Evolutionary conservation across 2,113 vertebrate species (phyloP).

Genomic region (Collichthys lucidus): DNA sequence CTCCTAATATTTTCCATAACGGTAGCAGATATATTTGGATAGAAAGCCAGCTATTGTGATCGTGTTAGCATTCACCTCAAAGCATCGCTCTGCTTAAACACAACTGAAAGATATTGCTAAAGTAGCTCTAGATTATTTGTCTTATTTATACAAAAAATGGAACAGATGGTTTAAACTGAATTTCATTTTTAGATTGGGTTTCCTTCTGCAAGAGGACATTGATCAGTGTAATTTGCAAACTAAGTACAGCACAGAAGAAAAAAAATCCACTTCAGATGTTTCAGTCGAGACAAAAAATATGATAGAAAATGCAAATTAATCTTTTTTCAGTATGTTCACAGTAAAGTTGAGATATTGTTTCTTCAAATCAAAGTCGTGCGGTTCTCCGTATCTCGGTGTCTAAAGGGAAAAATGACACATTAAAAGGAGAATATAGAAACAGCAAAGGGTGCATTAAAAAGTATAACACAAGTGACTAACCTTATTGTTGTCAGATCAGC

Average conservation of each 20-base stretch:
- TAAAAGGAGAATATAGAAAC: no score
- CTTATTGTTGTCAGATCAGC: not conserved
- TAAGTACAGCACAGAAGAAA: no score
- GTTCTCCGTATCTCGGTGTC: not conserved
- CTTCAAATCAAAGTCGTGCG: not conserved
- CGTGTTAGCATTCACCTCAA: not conserved
- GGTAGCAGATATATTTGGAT: no score
- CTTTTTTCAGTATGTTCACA: no score
- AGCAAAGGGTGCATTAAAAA: no score
- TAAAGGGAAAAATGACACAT: not conserved
- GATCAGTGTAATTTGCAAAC: not conserved
- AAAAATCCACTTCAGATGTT: no score
- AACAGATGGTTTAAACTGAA: not conserved
- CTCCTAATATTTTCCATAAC: no score
- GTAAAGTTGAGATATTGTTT: not conserved
- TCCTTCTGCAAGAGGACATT: not conserved
- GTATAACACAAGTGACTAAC: not conserved
- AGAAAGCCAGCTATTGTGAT: no score
- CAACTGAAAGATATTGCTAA: not conserved
- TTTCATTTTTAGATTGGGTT: not conserved
- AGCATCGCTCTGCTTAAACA: not conserved
- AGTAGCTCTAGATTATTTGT: not conserved
- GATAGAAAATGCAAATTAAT: not conserved
- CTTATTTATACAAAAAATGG: not conserved
- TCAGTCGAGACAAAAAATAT: no score